Conservation (phyloP, 2,113 vertebrate genomes). For the Anthoscopus minutus region DNA sequence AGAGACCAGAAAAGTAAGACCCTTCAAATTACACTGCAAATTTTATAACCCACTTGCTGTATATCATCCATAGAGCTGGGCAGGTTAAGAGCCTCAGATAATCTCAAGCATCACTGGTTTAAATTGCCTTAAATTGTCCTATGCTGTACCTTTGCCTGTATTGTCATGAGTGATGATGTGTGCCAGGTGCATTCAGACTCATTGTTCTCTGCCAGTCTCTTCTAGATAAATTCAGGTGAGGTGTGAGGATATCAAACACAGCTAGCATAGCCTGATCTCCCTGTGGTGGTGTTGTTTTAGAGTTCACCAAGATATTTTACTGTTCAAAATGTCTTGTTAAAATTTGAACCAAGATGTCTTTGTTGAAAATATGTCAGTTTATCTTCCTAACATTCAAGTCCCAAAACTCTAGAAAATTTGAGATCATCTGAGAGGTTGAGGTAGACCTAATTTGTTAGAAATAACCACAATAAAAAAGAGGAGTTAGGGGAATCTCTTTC, state of each 20-base stretch:
- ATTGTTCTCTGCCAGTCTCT: not conserved
- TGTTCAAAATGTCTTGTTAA: not conserved
- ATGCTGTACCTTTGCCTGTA: not conserved
- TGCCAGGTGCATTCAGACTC: not conserved
- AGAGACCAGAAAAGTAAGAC: not conserved
- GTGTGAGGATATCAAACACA: not conserved
- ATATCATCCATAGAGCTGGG: not conserved
- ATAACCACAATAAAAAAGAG: not conserved
- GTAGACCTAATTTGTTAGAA: not conserved
- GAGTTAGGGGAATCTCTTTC: not conserved
- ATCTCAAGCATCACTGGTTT: conserved; percentile 22
- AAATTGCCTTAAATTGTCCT: conserved; percentile 23
- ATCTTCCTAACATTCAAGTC: not conserved
- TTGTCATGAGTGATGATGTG: not conserved
- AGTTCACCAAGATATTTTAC: not conserved
- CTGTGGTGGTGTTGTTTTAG: not conserved
- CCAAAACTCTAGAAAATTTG: not conserved
- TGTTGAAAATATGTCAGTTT: not conserved
- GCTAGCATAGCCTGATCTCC: not conserved
- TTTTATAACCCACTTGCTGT: not conserved
- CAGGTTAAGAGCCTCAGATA: not conserved
- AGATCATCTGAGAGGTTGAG: not conserved
- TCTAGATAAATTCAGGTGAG: conserved; percentile 1
- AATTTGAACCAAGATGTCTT: not conserved
- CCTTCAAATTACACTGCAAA: not conserved